Percentiles rank a stretch among this genome's conserved stretches.
Conservation (phyloP, 2,888 invertebrate species). For the Philereme vetulata region DNA sequence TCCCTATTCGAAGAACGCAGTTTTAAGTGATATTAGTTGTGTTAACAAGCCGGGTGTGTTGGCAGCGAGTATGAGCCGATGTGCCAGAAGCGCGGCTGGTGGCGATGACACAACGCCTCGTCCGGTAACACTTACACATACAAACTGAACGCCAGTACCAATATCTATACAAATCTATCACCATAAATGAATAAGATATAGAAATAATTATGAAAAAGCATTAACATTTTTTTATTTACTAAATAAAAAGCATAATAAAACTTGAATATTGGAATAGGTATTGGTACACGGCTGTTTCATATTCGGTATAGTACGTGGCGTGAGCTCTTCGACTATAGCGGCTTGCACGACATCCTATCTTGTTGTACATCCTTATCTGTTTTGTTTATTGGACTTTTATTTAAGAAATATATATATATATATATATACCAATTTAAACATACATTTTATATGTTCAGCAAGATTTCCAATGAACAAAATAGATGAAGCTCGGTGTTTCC, state of each 20-base stretch:
- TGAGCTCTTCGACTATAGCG: constrained; percentile 51
- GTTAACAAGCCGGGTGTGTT: constrained; percentile 46
- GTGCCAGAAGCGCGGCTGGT: constrained; percentile 61
- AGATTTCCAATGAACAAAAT: constrained; percentile 47
- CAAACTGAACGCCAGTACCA: constrained; percentile 30
- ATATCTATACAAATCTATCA: constrained; percentile 9
- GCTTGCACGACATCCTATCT: constrained; percentile 45
- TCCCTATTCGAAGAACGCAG: constrained; percentile 6
- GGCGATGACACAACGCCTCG: constrained; percentile 68
- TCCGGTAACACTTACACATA: constrained; percentile 57
- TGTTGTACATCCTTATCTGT: constrained; percentile 29
- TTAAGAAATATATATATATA: too few species aligned
- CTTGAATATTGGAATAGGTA: constrained; percentile 8
- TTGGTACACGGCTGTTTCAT: constrained; percentile 24
- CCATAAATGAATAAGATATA: background rate
- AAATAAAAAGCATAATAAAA: background rate
- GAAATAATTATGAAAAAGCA: constrained; percentile 1
- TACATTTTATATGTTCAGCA: background rate
- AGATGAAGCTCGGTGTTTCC: constrained; percentile 33
- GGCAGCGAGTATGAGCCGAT: constrained; percentile 76
- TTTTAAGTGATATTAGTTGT: constrained; percentile 9
- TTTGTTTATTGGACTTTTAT: constrained; percentile 40
- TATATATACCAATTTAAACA: too few species aligned
- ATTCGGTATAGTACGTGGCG: constrained; percentile 44
- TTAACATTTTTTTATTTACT: background rate